A percentile compares a stretch with the other conserved stretches of the same genome.
Evolutionary conservation across 2,113 vertebrate genomes (phyloP).

Genomic region (Asarcornis scutulata): DNA sequence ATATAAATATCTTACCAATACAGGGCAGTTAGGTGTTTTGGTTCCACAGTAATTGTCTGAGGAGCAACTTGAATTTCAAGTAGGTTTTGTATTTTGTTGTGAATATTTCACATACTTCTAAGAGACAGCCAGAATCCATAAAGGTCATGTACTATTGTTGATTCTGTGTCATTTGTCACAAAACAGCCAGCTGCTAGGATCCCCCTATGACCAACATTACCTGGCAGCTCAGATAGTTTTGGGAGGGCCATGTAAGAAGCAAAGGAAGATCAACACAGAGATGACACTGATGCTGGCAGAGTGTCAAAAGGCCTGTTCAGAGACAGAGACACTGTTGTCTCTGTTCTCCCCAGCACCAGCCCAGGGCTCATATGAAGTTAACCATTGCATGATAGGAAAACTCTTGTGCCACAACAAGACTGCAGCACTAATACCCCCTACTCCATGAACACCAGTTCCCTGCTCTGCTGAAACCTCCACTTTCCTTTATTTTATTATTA

Average conservation of each 20-base stretch:
- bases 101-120: slow-evolving; percentile 68
- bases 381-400: neutral
- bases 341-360: neutral
- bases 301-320: slow-evolving; percentile 5
- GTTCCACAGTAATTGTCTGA: slow-evolving; percentile 69
- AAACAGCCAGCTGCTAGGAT: slow-evolving; percentile 63
- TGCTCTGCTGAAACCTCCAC: neutral
- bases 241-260: slow-evolving; percentile 28
- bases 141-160: slow-evolving; percentile 68
- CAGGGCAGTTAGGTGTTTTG: slow-evolving; percentile 48
- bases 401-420: neutral
- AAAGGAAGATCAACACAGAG: slow-evolving; percentile 35
- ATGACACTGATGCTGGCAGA: slow-evolving; percentile 5
- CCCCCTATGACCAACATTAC: slow-evolving; percentile 65
- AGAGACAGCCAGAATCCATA: slow-evolving; percentile 69
- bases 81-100: slow-evolving; percentile 64
- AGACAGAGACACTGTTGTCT: neutral
- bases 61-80: slow-evolving; percentile 71
- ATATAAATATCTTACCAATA: slow-evolving; percentile 68
- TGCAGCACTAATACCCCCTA: neutral
- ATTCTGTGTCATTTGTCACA: slow-evolving; percentile 71
- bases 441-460: neutral
- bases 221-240: slow-evolving; percentile 56
- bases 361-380: neutral
- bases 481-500: neutral